phyloP scores from a whole-genome alignment of 1,140 invertebrate species.

The Bombus breviceps region DNA sequence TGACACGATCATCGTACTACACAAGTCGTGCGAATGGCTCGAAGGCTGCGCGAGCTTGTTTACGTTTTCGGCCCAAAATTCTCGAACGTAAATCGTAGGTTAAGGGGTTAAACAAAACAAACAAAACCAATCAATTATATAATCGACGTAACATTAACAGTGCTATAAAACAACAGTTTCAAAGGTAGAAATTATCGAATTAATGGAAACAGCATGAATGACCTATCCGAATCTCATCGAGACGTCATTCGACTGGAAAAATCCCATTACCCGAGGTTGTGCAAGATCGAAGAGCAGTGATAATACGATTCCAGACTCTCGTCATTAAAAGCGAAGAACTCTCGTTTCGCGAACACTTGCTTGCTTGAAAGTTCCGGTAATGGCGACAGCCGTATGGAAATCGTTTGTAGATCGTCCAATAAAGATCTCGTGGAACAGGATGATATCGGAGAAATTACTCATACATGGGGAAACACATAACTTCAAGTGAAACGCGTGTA shows the following conservation, averaged over 20 bases:
- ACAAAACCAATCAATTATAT: background rate
- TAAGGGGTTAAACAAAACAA: background rate
- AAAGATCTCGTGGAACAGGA: background rate
- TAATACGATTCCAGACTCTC: background rate
- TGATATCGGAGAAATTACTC: conserved; percentile 14
- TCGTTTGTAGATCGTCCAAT: background rate
- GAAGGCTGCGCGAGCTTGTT: too few species aligned
- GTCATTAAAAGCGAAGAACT: conserved; percentile 7
- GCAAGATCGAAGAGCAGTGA: background rate
- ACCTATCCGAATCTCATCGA: too few species aligned
- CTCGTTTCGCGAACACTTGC: background rate
- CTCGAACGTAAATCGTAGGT: too few species aligned
- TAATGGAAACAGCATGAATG: background rate
- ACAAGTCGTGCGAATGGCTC: too few species aligned
- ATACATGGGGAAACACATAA: background rate
- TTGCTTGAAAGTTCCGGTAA: background rate
- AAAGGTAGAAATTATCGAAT: background rate
- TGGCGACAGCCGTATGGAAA: background rate
- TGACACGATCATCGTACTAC: too few species aligned
- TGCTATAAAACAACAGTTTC: background rate
- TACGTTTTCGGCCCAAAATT: too few species aligned
- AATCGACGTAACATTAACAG: background rate
- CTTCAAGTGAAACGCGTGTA: background rate
- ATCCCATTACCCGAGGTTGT: background rate
- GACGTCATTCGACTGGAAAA: background rate